Evolutionary conservation across 1,140 invertebrate genomes (phyloP).

Genomic region (Drosophila funebris): DNA sequence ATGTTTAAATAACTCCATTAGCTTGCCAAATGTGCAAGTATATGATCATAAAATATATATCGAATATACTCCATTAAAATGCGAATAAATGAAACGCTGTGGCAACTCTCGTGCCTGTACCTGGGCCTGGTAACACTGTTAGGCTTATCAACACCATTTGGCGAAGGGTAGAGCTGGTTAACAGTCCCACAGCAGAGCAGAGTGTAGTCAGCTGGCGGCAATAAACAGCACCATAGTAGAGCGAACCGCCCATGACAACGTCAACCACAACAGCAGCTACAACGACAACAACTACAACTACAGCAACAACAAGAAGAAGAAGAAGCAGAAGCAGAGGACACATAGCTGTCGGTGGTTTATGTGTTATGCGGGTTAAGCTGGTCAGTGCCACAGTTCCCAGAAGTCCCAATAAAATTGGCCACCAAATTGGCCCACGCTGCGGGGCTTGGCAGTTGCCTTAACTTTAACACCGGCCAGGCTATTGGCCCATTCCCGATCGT

Average conservation of each 20-base stretch:
- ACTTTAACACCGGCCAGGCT: slow-evolving; percentile 49
- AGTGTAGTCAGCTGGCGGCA: slow-evolving; percentile 48
- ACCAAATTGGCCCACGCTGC: neutral
- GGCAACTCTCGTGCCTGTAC: neutral
- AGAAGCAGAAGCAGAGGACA: slow-evolving; percentile 22
- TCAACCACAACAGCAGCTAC: slow-evolving; percentile 1
- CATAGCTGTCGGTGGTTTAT: slow-evolving; percentile 49
- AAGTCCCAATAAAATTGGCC: neutral
- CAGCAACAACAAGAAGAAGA: neutral
- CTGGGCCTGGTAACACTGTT: slow-evolving; percentile 8
- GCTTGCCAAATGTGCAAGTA: too few species aligned
- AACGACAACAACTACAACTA: neutral
- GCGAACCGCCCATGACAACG: slow-evolving; percentile 16
- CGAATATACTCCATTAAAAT: neutral
- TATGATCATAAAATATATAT: too few species aligned
- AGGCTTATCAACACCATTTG: slow-evolving; percentile 57
- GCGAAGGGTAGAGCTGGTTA: slow-evolving; percentile 4
- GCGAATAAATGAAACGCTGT: neutral
- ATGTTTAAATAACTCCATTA: too few species aligned
- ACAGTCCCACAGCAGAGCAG: neutral
- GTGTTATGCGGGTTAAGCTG: slow-evolving; percentile 58
- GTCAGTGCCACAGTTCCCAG: slow-evolving; percentile 6
- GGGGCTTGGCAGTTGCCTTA: slow-evolving; percentile 40
- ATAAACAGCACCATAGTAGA: slow-evolving; percentile 52
- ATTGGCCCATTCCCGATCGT: slow-evolving; percentile 8